A percentile compares a stretch with the other conserved stretches of the same genome.
Conservation (phyloP, 2,888 invertebrate genomes). For the Sinodicranocentrus sp. region DNA sequence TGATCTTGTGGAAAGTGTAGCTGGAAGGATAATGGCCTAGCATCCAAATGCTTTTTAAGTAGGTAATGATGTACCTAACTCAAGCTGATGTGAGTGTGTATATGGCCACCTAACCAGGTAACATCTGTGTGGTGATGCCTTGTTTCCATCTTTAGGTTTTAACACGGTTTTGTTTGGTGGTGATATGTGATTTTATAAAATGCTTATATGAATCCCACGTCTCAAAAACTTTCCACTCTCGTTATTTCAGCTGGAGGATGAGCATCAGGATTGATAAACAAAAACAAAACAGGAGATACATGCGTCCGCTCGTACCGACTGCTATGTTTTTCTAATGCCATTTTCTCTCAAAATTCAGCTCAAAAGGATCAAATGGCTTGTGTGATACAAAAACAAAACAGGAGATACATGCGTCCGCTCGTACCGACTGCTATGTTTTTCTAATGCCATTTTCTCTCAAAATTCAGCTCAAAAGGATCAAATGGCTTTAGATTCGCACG, state of each 20-base stretch:
- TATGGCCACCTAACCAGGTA: not conserved
- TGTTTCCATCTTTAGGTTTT: constrained; percentile 32
- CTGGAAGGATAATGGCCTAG: constrained; percentile 61
- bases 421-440: not conserved
- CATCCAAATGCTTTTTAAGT: constrained; percentile 65
- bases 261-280: too few relatives aligned
- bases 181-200: constrained; percentile 32
- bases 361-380: not conserved
- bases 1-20: constrained; percentile 58
- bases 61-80: constrained; percentile 60
- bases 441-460: not conserved
- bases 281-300: too few relatives aligned
- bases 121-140: constrained; percentile 42
- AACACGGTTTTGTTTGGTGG: constrained; percentile 39
- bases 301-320: not conserved
- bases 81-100: too few relatives aligned
- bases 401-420: too few relatives aligned
- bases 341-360: not conserved
- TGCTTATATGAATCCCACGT: too few relatives aligned
- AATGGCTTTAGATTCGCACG: too few relatives aligned
- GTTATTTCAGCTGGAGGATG: too few relatives aligned
- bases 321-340: not conserved
- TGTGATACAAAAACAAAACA: not conserved
- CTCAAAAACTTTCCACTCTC: too few relatives aligned
- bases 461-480: not conserved